phyloP scores from a whole-genome alignment of 1,140 invertebrate genomes.

The Pogonomyrmex californicus region DNA sequence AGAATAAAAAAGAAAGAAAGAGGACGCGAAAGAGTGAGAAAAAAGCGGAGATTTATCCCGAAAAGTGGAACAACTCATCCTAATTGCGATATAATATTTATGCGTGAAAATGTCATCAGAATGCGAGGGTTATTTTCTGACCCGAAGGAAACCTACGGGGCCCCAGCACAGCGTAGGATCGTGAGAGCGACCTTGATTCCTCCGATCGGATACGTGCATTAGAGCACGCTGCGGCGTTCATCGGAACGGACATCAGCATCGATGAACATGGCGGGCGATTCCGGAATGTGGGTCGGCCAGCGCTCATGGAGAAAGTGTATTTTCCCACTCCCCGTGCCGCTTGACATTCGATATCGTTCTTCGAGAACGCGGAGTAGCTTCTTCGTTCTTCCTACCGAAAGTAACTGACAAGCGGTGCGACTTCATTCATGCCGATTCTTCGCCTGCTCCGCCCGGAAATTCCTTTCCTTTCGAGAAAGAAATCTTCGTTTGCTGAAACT shows the following conservation, averaged over 20 bases:
- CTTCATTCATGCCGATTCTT: conserved; percentile 27
- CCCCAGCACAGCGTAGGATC: conserved; percentile 16
- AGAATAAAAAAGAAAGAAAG: too few species aligned
- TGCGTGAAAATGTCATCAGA: neutral
- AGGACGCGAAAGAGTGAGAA: too few species aligned
- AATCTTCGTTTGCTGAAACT: neutral
- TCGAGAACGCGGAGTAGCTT: conserved; percentile 38
- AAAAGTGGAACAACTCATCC: too few species aligned
- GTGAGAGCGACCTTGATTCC: conserved; percentile 79
- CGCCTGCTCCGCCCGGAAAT: neutral
- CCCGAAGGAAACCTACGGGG: neutral
- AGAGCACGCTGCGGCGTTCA: conserved; percentile 38
- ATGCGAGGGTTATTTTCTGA: neutral
- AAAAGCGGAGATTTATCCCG: too few species aligned
- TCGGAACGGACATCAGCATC: conserved; percentile 70
- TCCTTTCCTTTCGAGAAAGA: neutral
- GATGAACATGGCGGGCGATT: conserved; percentile 63
- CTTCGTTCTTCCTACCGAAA: conserved; percentile 17
- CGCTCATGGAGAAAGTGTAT: conserved; percentile 77
- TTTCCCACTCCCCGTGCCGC: conserved; percentile 69
- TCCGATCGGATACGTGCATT: conserved; percentile 44
- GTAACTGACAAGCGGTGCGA: neutral
- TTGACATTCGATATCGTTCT: conserved; percentile 69
- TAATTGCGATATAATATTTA: too few species aligned
- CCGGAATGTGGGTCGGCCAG: conserved; percentile 76